phyloP scores from a whole-genome alignment of 1,140 invertebrate genomes.

The Thaumetopoea pityocampa region DNA sequence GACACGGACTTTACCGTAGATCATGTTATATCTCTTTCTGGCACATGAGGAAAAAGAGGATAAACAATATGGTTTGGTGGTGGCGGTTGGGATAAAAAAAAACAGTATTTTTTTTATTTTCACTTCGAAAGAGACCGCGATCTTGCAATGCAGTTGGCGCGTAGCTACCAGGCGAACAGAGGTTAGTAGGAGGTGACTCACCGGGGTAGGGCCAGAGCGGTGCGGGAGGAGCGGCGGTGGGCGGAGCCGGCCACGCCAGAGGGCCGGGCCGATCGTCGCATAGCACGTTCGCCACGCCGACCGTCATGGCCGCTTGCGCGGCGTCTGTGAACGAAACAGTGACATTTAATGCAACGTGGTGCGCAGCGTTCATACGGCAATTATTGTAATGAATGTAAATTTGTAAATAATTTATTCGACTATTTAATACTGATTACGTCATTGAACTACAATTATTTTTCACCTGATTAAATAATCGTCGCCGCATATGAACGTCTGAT shows the following conservation, averaged over 20 bases:
- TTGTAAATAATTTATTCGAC: too few species aligned
- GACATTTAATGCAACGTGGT: slow-evolving; percentile 34
- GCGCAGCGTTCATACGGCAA: slow-evolving; percentile 1
- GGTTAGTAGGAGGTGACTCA: slow-evolving; percentile 70
- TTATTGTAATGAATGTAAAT: too few species aligned
- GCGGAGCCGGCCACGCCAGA: slow-evolving; percentile 61
- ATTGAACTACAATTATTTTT: too few species aligned
- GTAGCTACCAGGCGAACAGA: slow-evolving; percentile 67
- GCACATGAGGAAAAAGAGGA: slow-evolving; percentile 3
- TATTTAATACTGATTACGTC: too few species aligned
- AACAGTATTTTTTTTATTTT: too few species aligned
- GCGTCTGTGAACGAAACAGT: slow-evolving; percentile 58
- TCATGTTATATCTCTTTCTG: slow-evolving; percentile 10
- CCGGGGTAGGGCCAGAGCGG: slow-evolving; percentile 85
- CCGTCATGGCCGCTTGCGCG: slow-evolving; percentile 77
- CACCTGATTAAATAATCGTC: too few species aligned
- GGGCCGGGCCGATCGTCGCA: slow-evolving; percentile 69
- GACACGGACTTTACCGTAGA: slow-evolving; percentile 9
- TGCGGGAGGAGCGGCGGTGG: slow-evolving; percentile 72
- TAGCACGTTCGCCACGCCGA: slow-evolving; percentile 75
- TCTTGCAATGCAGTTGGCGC: slow-evolving; percentile 70
- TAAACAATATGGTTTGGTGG: neutral
- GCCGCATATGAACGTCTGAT: too few species aligned
- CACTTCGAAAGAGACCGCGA: slow-evolving; percentile 40
- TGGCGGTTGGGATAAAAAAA: too few species aligned